Conservation (phyloP, 2,797 vertebrate species). For the Pitangus sulphuratus region DNA sequence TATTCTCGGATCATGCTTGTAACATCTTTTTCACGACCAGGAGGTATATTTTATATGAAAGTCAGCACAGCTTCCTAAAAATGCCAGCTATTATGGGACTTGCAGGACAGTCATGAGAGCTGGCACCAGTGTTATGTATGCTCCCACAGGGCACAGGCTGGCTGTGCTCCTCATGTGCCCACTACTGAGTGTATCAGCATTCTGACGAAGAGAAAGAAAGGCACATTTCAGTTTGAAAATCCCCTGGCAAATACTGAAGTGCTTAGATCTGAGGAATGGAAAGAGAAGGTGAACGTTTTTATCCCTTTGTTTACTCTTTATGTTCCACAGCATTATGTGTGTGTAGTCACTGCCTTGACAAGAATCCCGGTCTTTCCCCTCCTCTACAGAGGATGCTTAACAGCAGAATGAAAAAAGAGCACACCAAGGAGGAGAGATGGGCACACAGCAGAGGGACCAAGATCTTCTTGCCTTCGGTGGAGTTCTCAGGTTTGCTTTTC, state of each 20-base stretch:
- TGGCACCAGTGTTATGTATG: not conserved
- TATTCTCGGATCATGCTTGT: not conserved
- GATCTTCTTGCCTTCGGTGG: not conserved
- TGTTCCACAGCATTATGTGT: not conserved
- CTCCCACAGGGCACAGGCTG: not conserved
- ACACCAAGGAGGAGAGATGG: not conserved
- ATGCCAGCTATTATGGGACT: not conserved
- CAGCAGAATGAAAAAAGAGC: not conserved
- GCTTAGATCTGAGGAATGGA: not conserved
- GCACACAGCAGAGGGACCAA: not conserved
- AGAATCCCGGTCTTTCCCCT: not conserved
- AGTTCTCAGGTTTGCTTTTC: not conserved
- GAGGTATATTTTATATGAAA: not conserved
- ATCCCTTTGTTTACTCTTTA: not conserved
- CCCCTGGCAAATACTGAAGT: not conserved
- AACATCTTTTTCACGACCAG: not conserved
- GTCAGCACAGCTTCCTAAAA: not conserved
- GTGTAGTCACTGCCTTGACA: accelerated
- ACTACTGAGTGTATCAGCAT: not conserved
- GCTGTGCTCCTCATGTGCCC: not conserved
- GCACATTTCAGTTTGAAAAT: not conserved
- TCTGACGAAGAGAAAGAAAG: not conserved
- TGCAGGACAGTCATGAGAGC: not conserved
- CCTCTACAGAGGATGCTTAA: not conserved
- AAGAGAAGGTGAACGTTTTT: not conserved